Conservation (phyloP, 2,888 invertebrate genomes). For the Strigamia crassipes region DNA sequence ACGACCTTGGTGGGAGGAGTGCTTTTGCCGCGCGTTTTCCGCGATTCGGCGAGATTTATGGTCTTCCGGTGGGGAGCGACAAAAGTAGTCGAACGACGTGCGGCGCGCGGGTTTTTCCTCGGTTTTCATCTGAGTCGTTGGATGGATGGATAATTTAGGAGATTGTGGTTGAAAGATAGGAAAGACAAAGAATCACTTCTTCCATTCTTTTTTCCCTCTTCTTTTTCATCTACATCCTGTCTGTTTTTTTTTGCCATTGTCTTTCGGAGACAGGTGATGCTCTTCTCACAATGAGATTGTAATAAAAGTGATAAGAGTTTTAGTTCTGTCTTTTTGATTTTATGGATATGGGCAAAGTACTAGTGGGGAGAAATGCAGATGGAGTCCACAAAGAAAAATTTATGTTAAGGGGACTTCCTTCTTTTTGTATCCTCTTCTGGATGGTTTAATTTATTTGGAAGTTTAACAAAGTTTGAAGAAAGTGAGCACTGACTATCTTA, state of each 20-base stretch:
- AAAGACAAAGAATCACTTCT: background rate
- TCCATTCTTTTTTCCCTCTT: background rate
- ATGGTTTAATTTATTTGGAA: background rate
- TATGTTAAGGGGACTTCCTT: too few species aligned
- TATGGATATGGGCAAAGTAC: background rate
- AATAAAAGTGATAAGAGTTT: background rate
- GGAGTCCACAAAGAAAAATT: too few species aligned
- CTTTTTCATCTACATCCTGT: background rate
- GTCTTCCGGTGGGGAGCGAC: background rate
- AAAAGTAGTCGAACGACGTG: background rate
- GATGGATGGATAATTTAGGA: slow-evolving; percentile 2
- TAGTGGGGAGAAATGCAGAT: background rate
- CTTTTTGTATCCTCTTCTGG: too few species aligned
- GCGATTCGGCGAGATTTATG: background rate
- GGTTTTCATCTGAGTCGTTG: background rate
- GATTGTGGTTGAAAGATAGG: slow-evolving; percentile 4
- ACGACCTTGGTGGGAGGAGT: background rate
- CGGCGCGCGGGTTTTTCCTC: background rate
- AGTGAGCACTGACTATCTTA: background rate
- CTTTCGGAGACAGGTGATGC: background rate
- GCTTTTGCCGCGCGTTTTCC: background rate
- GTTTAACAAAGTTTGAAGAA: background rate
- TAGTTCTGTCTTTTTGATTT: background rate
- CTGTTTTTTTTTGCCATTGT: background rate
- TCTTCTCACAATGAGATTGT: background rate